These are phyloP conservation scores for Drosophila mojavensis DNA, from an alignment of 1,140 invertebrate genomes.

Conservation along the genomic window DNA sequence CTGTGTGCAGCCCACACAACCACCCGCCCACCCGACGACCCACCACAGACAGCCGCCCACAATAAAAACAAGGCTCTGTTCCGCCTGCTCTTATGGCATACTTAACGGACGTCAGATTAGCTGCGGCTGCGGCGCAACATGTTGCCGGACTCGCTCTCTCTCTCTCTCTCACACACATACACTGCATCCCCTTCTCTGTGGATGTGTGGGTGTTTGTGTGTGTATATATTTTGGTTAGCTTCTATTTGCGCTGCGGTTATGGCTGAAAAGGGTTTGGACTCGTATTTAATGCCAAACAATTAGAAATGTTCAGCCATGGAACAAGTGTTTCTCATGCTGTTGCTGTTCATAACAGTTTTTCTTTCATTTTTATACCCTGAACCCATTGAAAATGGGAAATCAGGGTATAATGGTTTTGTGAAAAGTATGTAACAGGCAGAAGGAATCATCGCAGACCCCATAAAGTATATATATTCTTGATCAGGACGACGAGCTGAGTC, in stretches of 20 bases:
- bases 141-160: conserved; percentile 1
- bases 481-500: too few relatives aligned
- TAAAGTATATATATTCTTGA: too few relatives aligned
- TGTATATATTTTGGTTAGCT: neutral
- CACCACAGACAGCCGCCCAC: neutral
- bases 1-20: neutral
- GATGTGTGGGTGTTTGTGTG: neutral
- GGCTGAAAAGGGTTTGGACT: conserved; percentile 2
- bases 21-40: neutral
- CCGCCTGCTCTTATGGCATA: conserved; percentile 29
- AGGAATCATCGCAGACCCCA: too few relatives aligned
- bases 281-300: conserved; percentile 24
- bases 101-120: conserved; percentile 38
- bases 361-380: too few relatives aligned
- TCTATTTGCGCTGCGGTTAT: conserved; percentile 40
- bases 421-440: too few relatives aligned
- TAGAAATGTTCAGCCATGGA: conserved; percentile 29
- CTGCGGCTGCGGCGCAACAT: conserved; percentile 40
- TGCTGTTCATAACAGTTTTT: conserved; percentile 12
- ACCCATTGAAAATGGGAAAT: too few relatives aligned
- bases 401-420: too few relatives aligned
- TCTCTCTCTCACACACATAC: neutral
- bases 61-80: neutral
- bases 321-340: conserved; percentile 23
- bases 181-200: neutral